These are phyloP conservation scores for Cephus rjabovi DNA, from an alignment of 2,888 invertebrate genomes.

Conservation along the genomic window DNA sequence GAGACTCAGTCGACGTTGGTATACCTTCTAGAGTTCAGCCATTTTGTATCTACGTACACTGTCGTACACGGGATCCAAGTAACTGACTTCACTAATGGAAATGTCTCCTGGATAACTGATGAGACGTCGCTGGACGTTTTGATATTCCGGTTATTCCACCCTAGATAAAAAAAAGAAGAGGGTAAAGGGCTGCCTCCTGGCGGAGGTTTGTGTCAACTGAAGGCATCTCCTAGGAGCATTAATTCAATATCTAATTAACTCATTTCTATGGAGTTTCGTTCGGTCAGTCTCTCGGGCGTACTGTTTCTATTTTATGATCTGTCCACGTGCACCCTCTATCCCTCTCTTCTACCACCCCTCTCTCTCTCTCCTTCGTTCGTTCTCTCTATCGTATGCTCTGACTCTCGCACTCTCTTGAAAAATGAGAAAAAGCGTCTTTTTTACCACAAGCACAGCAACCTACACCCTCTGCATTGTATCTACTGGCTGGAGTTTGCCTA, in stretches of 20 bases:
- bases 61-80: not conserved
- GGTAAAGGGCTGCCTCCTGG: not conserved
- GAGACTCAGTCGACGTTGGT: not conserved
- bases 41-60: not conserved
- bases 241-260: slow-evolving; percentile 53
- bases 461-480: slow-evolving; percentile 12
- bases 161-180: not conserved
- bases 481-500: not conserved
- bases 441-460: slow-evolving; percentile 6
- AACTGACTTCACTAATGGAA: not conserved
- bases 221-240: slow-evolving; percentile 36
- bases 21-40: not conserved
- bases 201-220: not conserved
- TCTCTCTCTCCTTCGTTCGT: too few relatives aligned
- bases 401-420: slow-evolving; percentile 40
- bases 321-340: slow-evolving; percentile 20
- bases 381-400: not conserved
- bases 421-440: slow-evolving; percentile 47
- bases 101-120: not conserved
- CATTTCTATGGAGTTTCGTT: not conserved
- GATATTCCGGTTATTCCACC: not conserved
- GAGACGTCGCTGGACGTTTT: not conserved
- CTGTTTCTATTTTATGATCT: slow-evolving; percentile 45
- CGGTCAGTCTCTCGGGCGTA: slow-evolving; percentile 27
- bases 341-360: not conserved